These are phyloP conservation scores for Crocuta crocuta DNA, from an alignment of 2,113 vertebrate species.

Conservation along the genomic window DNA sequence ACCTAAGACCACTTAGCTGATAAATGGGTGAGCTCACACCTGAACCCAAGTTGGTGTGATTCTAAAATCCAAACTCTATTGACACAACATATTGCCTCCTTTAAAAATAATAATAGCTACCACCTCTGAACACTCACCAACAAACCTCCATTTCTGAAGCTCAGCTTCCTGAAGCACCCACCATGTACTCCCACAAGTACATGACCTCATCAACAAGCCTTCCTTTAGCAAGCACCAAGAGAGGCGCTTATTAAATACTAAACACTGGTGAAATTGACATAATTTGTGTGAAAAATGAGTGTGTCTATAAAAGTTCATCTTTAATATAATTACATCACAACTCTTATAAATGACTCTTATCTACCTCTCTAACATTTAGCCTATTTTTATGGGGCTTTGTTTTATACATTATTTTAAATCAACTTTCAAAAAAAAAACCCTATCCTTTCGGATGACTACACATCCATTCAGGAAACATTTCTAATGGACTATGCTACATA, in stretches of 20 bases:
- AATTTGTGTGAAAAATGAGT: neutral
- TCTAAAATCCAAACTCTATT: neutral
- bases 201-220: neutral
- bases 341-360: neutral
- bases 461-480: constrained; percentile 1
- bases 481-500: too few relatives aligned
- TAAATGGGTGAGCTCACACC: neutral
- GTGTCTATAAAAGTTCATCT: neutral
- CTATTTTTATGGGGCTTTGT: constrained; percentile 1
- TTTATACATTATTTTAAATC: constrained; percentile 3
- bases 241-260: neutral
- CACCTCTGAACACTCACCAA: neutral
- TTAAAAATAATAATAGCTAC: neutral
- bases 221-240: neutral
- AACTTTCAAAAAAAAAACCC: neutral
- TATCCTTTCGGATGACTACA: neutral
- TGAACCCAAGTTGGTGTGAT: neutral
- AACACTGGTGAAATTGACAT: neutral
- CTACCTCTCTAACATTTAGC: neutral
- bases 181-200: too few relatives aligned
- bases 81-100: neutral
- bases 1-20: neutral
- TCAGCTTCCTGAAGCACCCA: neutral
- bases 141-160: neutral
- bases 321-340: neutral